Evolutionary conservation across 2,888 invertebrate genomes (phyloP), one percentile per base, ranked within the genome.

Genomic region (Julus scanicus): DNA sequence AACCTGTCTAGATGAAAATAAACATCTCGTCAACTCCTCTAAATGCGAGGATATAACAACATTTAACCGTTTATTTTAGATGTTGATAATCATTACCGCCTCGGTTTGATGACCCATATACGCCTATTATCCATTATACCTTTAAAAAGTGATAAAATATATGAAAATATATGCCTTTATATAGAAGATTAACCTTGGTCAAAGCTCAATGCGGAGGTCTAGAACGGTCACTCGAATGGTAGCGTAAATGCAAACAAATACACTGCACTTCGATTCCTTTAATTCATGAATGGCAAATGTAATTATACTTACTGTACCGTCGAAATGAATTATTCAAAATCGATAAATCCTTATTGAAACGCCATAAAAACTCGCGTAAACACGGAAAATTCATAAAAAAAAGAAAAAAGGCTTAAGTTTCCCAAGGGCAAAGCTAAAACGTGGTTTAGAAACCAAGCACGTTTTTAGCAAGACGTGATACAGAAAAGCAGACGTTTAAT

Each of bases 321-420:
- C 37, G 80, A 80, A 80, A 80, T 80, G 80, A 80, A 80, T 3
- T 37, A 80, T 37, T 80, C 80, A 37, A 9, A 80, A 80, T 80
- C 80, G 80, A 80, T 80, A 80, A 80, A 80, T 80, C 80, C 80
- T 37, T 80, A 80, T 29, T 13, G 37, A 80, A 37, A 80, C 37
- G 80, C 80, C 80, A 80, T 80, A 80, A 80, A 80, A 80, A 80
- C 80, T 80, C 37, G 37, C 80, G 80, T 80, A 37, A 80, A 80
- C 80, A 37, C 15, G 80, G 37, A 39, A 80, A 80, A 80, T 80
- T 80, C 80, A 80, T 80, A 80, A 80, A 80, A 80, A 63, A 80
- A 80, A 80, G 80, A 80, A 80, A 80, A 80, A 80, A 80, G 80
- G 80, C 80, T 80, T 80, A 80, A 80, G 8, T 80, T 80, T 80